Evolutionary conservation across 2,797 vertebrate genomes (phyloP).

Genomic region (Pitangus sulphuratus): DNA sequence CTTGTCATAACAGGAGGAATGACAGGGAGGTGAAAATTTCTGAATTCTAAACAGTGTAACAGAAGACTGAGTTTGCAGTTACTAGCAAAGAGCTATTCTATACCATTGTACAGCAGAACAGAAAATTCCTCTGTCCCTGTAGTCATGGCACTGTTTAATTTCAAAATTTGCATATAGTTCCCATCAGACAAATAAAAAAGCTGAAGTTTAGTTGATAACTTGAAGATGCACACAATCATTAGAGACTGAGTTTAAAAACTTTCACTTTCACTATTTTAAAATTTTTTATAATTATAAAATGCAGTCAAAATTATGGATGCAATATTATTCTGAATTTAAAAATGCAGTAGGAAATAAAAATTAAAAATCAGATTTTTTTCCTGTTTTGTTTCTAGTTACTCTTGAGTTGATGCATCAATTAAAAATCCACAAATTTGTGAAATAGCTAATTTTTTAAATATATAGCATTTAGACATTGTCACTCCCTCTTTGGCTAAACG

Average conservation of each 20-base stretch:
- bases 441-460: not conserved
- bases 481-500: not conserved
- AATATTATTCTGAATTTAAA: not conserved
- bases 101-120: not conserved
- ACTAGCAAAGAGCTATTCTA: not conserved
- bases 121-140: not conserved
- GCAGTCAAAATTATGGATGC: not conserved
- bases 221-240: not conserved
- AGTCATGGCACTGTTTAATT: not conserved
- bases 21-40: not conserved
- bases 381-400: not conserved
- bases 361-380: not conserved
- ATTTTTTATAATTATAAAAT: not conserved
- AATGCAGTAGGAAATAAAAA: not conserved
- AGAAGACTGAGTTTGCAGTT: not conserved
- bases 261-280: not conserved
- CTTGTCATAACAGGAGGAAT: not conserved
- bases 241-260: not conserved
- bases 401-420: not conserved
- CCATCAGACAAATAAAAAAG: not conserved
- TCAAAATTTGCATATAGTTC: not conserved
- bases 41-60: not conserved
- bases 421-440: not conserved
- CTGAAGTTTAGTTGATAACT: not conserved
- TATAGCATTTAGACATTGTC: accelerated